These are phyloP conservation scores for Cylloceria caligata DNA, from an alignment of 2,888 invertebrate genomes.

Conservation along the genomic window DNA sequence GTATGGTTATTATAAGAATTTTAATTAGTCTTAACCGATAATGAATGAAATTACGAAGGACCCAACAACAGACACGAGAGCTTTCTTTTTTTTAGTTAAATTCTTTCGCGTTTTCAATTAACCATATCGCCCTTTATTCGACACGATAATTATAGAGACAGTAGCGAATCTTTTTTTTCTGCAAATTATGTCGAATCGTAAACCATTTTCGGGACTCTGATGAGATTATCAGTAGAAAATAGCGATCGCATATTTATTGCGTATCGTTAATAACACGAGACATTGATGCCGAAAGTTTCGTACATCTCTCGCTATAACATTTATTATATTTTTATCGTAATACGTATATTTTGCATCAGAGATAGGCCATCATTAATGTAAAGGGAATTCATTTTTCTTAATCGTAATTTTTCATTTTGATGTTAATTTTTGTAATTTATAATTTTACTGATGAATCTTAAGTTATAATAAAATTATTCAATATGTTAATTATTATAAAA, in stretches of 20 bases:
- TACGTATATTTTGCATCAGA: slow-evolving; percentile 34
- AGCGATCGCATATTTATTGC: background rate
- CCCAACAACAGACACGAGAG: slow-evolving; percentile 29
- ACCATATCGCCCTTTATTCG: slow-evolving; percentile 13
- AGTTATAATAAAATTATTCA: too few relatives aligned
- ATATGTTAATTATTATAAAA: background rate
- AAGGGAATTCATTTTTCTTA: background rate
- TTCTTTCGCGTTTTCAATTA: slow-evolving; percentile 2
- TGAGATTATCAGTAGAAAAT: slow-evolving; percentile 8
- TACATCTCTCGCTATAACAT: slow-evolving; percentile 42
- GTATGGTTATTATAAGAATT: background rate
- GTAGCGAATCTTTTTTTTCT: slow-evolving; percentile 7
- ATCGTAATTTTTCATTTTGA: background rate
- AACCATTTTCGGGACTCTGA: background rate
- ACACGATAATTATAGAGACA: slow-evolving; percentile 33
- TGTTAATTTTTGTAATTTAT: background rate
- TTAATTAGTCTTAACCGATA: background rate
- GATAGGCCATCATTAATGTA: background rate
- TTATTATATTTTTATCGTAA: slow-evolving; percentile 55
- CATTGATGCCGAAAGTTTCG: background rate
- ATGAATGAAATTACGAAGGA: slow-evolving; percentile 18
- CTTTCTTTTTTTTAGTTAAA: background rate
- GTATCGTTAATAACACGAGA: slow-evolving; percentile 2
- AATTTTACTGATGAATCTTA: background rate
- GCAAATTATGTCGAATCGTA: slow-evolving; percentile 32